These are phyloP conservation scores for Apogon hyalosoma DNA, from an alignment of 2,797 vertebrate species.

Conservation along the genomic window DNA sequence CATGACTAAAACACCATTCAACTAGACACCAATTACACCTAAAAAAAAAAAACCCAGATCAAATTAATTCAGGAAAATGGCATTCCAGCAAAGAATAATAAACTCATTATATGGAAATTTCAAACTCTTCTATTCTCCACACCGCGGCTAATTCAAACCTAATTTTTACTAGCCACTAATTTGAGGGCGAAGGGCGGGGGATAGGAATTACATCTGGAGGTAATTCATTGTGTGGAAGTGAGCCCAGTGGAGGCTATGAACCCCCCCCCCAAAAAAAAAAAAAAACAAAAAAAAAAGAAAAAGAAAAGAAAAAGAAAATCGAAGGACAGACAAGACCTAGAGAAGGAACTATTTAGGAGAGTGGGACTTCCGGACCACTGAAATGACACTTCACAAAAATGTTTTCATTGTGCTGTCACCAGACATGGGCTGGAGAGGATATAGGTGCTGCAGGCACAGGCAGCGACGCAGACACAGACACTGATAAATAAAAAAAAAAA, in stretches of 20 bases:
- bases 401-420: constrained; percentile 82
- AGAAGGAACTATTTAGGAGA: constrained; percentile 74
- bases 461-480: constrained; percentile 47
- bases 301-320: constrained; percentile 41
- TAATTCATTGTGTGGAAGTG: constrained; percentile 82
- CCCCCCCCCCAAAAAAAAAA: constrained; percentile 11
- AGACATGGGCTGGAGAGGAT: constrained; percentile 68
- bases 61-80: constrained; percentile 79
- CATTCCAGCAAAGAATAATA: constrained; percentile 85
- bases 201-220: constrained; percentile 86
- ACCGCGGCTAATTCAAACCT: constrained; percentile 84
- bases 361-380: constrained; percentile 73
- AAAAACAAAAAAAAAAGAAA: constrained; percentile 39
- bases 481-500: constrained; percentile 64
- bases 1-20: constrained; percentile 77
- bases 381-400: constrained; percentile 75
- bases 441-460: constrained; percentile 63
- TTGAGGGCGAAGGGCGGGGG: constrained; percentile 77
- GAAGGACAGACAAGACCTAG: constrained; percentile 66
- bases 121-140: constrained; percentile 77
- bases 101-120: constrained; percentile 87
- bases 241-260: constrained; percentile 78
- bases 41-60: constrained; percentile 67
- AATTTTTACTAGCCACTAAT: constrained; percentile 88
- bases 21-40: constrained; percentile 78